Conservation (phyloP, 2,888 invertebrate species). For the Amblyjoppa proteus region DNA sequence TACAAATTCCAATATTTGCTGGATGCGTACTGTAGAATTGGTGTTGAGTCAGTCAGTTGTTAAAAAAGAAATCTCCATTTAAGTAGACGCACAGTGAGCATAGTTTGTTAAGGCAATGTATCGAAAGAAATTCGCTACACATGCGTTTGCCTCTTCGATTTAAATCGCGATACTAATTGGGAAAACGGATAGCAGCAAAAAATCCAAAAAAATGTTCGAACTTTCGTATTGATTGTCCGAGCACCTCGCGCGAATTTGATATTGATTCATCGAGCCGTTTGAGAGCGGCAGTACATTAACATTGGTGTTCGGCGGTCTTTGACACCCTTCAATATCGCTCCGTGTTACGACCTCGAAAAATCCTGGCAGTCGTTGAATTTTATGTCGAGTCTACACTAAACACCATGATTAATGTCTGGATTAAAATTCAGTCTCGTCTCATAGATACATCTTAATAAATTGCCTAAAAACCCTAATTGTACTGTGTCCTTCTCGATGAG, state of each 20-base stretch:
- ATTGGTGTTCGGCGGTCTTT: too few species aligned
- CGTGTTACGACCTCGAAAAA: too few species aligned
- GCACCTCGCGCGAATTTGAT: background rate
- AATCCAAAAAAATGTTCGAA: background rate
- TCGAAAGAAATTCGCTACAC: background rate
- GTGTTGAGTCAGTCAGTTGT: background rate
- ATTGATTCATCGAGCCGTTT: background rate
- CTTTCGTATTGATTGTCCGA: background rate
- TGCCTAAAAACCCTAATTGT: conserved; percentile 16
- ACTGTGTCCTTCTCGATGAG: background rate
- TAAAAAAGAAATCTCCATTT: conserved; percentile 8
- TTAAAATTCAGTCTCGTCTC: background rate
- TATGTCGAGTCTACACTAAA: too few species aligned
- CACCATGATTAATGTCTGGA: background rate
- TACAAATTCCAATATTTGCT: background rate
- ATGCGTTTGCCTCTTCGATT: conserved; percentile 5
- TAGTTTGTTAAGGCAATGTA: conserved; percentile 33
- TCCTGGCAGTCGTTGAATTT: too few species aligned
- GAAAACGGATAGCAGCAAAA: background rate
- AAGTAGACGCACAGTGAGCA: conserved; percentile 24
- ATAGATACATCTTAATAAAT: background rate
- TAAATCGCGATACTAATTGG: background rate
- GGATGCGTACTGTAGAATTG: background rate
- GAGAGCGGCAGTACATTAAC: background rate
- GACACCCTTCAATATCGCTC: too few species aligned